Evolutionary conservation across 2,888 invertebrate species (phyloP).

Genomic region (Drosophila bunnanda): DNA sequence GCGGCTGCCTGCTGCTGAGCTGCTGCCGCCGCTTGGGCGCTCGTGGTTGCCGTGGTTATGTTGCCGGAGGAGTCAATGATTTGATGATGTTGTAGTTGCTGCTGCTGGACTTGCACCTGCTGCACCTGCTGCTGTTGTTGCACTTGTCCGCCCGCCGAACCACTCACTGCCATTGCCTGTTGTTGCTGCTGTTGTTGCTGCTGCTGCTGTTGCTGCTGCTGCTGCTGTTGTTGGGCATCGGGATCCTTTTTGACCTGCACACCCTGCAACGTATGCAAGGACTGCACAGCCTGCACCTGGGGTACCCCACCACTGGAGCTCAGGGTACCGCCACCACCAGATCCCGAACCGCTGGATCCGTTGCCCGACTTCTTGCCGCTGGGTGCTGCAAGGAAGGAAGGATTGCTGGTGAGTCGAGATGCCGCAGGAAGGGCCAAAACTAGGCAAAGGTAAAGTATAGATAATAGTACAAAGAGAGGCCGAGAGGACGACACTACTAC

Average conservation of each 20-base stretch:
- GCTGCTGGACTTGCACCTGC: slow-evolving; percentile 58
- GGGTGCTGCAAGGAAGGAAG: slow-evolving; percentile 59
- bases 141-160: slow-evolving; percentile 67
- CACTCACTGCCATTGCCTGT: slow-evolving; percentile 59
- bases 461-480: slow-evolving; percentile 11
- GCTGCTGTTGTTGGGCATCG: slow-evolving; percentile 81
- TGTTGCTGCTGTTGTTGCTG: slow-evolving; percentile 58
- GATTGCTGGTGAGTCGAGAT: slow-evolving; percentile 14
- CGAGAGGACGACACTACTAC: slow-evolving; percentile 33
- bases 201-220: slow-evolving; percentile 49
- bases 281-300: slow-evolving; percentile 84
- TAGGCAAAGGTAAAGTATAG: slow-evolving; percentile 8
- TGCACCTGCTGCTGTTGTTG: slow-evolving; percentile 80
- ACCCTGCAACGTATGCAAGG: slow-evolving; percentile 83
- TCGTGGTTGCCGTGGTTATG: slow-evolving; percentile 82
- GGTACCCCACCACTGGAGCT: slow-evolving; percentile 74
- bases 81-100: slow-evolving; percentile 83
- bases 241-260: slow-evolving; percentile 85
- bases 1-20: slow-evolving; percentile 71
- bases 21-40: slow-evolving; percentile 70
- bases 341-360: slow-evolving; percentile 58
- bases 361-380: slow-evolving; percentile 71
- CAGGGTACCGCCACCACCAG: slow-evolving; percentile 53
- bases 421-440: background rate
- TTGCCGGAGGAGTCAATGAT: slow-evolving; percentile 84